These are phyloP conservation scores for Gymnodraco acuticeps DNA, from an alignment of 2,797 vertebrate species.

Conservation along the genomic window DNA sequence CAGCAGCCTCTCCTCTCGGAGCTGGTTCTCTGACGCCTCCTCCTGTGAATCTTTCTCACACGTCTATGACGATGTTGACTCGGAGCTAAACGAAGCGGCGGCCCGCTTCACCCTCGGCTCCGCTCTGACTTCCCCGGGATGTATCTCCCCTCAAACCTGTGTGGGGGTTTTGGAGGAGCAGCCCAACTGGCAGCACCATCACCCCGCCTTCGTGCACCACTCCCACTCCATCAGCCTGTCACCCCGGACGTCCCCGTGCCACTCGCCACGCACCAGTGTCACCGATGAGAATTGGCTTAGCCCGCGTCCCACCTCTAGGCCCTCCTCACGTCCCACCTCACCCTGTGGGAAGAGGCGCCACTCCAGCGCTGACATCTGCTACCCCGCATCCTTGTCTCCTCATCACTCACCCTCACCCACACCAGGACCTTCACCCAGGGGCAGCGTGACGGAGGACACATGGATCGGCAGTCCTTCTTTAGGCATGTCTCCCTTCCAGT, in stretches of 20 bases:
- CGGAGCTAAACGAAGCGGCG: conserved; percentile 97
- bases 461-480: conserved; percentile 90
- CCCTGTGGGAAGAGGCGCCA: conserved; percentile 97
- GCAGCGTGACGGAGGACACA: conserved; percentile 96
- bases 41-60: conserved; percentile 98
- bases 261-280: conserved; percentile 96
- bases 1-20: conserved; percentile 97
- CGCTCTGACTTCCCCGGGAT: conserved; percentile 92
- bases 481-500: conserved; percentile 92
- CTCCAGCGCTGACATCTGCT: conserved; percentile 98
- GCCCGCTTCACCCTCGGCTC: conserved; percentile 95
- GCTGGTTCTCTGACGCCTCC: conserved; percentile 99
- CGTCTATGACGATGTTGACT: conserved; percentile 97
- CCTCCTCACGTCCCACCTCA: conserved; percentile 95
- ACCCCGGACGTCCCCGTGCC: conserved; percentile 96
- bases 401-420: conserved; percentile 96
- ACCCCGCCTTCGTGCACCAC: conserved; percentile 76
- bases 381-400: conserved; percentile 91
- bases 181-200: conserved; percentile 89
- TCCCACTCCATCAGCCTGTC: conserved; percentile 88
- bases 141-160: conserved; percentile 90
- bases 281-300: conserved; percentile 99
- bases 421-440: conserved; percentile 94
- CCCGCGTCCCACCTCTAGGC: conserved; percentile 93
- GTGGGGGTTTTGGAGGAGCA: conserved; percentile 88